Base-by-base conservation (phyloP, 2,797 vertebrate species). In the Hapalemur alaotrensis region DNA sequence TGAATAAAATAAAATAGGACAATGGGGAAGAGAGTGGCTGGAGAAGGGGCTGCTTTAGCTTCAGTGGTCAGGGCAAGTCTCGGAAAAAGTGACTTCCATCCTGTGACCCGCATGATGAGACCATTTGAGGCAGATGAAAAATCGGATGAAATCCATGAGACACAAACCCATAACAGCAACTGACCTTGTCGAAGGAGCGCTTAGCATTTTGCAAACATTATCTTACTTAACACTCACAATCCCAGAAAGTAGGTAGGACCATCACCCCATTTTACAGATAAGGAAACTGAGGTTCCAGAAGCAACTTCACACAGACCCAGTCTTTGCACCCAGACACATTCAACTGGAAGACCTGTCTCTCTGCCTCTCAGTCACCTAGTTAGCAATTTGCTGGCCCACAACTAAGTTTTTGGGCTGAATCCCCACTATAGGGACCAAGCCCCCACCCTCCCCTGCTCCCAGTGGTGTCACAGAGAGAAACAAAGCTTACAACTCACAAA, bases 121-220 rank as follows among this genome's bases (percentile, higher is more conserved):
- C 35, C 2, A 3, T 2, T 18, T 1, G 23, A 57, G 57, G 23
- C 4, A 32, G 11, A 50, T 32, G 43, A 50, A 69, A 48, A 22
- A 25, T 38, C 1, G 0, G 0, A n/a, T 2, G 17, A 43, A 59
- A 61, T 13, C 70, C 14, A 1, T 1, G 15, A 69, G 61, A 54
- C 46, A 67, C 69, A 50, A 70, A 61, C 14, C 15, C 0, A 0
- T 8, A 14, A 73, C 9, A 43, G 28, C 52, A 63, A 65, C 22
- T 10, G 9, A 52, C 30, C 30, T 59, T 28, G 57, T 32, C 0
- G 0, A 3, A 0, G 0, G 1, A 30, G 7, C 0, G 23, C 41
- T 32, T 2, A 12, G 32, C 12, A 46, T n/a, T 43, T 7, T 7
- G 38, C 18, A 59, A 57, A 57, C 5, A 15, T 15, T 69, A 8